Evolutionary conservation across 2,888 invertebrate species (phyloP).

Genomic region (Tenthredo scrophulariae): DNA sequence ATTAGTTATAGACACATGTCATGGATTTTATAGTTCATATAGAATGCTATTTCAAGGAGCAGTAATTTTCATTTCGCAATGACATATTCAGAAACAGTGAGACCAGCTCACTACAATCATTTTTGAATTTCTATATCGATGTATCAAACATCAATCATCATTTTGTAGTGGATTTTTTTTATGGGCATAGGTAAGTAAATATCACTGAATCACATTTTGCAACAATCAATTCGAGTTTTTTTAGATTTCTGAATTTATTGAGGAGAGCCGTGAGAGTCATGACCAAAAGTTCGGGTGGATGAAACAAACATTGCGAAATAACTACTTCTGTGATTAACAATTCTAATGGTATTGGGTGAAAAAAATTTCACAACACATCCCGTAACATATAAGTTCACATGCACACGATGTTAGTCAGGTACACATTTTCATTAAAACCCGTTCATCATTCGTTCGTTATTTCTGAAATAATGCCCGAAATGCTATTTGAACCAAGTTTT

Average conservation of each 20-base stretch:
- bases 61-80: not conserved
- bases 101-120: conserved; percentile 21
- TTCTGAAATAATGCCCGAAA: not conserved
- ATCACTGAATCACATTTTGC: not conserved
- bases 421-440: not conserved
- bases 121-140: not conserved
- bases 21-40: conserved; percentile 12
- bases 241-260: not conserved
- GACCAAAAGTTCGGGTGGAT: not conserved
- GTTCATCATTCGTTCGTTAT: not conserved
- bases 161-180: not conserved
- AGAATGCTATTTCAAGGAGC: not conserved
- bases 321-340: not conserved
- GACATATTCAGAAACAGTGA: not conserved
- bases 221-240: not conserved
- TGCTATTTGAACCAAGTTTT: not conserved
- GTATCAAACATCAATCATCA: conserved; percentile 24
- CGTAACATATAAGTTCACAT: not conserved
- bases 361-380: not conserved
- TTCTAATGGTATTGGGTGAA: not conserved
- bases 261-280: not conserved
- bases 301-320: not conserved
- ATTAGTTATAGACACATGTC: not conserved
- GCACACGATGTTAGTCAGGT: conserved; percentile 2
- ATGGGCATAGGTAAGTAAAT: not conserved